These are phyloP conservation scores for Odontomyia ornata DNA, from an alignment of 2,888 invertebrate species.

Conservation along the genomic window DNA sequence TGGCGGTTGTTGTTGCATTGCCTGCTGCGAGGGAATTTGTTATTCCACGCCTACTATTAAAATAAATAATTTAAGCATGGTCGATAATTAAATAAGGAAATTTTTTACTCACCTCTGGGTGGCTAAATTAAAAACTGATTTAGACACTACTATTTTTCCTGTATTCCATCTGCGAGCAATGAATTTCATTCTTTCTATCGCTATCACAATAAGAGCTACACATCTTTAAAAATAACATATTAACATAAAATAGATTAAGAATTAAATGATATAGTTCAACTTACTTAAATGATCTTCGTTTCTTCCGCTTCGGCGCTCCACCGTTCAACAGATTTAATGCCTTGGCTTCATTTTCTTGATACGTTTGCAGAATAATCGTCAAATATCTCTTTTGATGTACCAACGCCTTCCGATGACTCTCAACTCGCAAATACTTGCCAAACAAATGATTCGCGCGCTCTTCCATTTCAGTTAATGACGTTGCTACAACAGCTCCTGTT, in stretches of 20 bases:
- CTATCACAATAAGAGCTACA: conserved; percentile 68
- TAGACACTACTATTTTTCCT: conserved; percentile 68
- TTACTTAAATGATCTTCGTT: conserved; percentile 62
- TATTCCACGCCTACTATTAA: conserved; percentile 46
- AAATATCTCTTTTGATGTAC: conserved; percentile 92
- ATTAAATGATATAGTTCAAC: conserved; percentile 46
- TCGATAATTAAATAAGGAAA: not conserved
- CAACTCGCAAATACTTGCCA: conserved; percentile 77
- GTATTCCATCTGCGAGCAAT: conserved; percentile 72
- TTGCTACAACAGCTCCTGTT: conserved; percentile 53
- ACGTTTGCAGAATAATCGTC: conserved; percentile 69
- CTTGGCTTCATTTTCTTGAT: conserved; percentile 61
- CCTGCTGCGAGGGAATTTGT: conserved; percentile 21
- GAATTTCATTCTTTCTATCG: conserved; percentile 73
- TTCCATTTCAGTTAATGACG: conserved; percentile 57
- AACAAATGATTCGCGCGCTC: conserved; percentile 69
- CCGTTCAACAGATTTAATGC: conserved; percentile 55
- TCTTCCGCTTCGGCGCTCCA: conserved; percentile 51
- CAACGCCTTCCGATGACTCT: conserved; percentile 87
- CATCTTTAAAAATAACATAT: conserved; percentile 63
- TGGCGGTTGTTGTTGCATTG: not conserved
- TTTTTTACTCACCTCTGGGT: conserved; percentile 5
- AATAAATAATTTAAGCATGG: conserved; percentile 27
- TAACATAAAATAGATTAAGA: conserved; percentile 5
- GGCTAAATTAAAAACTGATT: conserved; percentile 57